Evolutionary conservation across 2,888 invertebrate species (phyloP).

Genomic region (Nasonia oneida): DNA sequence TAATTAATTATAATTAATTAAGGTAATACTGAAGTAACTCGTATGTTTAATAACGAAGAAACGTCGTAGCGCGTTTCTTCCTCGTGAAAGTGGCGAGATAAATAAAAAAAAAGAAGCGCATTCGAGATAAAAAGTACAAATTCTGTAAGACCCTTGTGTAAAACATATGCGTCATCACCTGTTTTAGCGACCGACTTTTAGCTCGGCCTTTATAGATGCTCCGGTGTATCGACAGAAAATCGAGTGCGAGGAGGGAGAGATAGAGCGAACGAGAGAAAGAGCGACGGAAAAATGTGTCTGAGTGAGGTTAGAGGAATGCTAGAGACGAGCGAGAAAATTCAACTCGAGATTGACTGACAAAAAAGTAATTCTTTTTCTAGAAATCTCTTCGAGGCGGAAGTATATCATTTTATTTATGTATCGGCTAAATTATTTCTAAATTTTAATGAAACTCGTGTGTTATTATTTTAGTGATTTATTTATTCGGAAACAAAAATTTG

Average conservation of each 20-base stretch:
- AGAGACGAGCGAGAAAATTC: constrained; percentile 43
- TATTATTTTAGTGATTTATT: constrained; percentile 49
- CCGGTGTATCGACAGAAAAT: constrained; percentile 56
- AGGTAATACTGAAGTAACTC: constrained; percentile 62
- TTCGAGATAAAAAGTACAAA: constrained; percentile 85
- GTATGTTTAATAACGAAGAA: constrained; percentile 64
- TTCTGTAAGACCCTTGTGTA: constrained; percentile 83
- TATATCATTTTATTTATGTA: constrained; percentile 36
- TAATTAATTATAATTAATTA: constrained; percentile 66
- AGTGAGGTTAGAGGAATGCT: constrained; percentile 38
- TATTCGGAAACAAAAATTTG: constrained; percentile 7
- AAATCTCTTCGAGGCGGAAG: constrained; percentile 52
- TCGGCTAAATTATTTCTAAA: constrained; percentile 39
- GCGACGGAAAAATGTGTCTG: constrained; percentile 35
- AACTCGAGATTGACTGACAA: constrained; percentile 49
- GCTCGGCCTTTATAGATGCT: constrained; percentile 63
- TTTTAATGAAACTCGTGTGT: constrained; percentile 17
- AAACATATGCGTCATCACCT: constrained; percentile 63
- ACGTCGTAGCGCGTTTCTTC: constrained; percentile 46
- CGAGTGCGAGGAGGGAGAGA: constrained; percentile 37
- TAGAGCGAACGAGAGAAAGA: constrained; percentile 45
- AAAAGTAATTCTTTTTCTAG: constrained; percentile 40
- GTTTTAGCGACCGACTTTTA: constrained; percentile 64
- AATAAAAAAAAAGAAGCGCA: constrained; percentile 51
- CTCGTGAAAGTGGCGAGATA: constrained; percentile 35